phyloP scores from a whole-genome alignment of 2,113 vertebrate genomes.

The Lophochroa leadbeateri region DNA sequence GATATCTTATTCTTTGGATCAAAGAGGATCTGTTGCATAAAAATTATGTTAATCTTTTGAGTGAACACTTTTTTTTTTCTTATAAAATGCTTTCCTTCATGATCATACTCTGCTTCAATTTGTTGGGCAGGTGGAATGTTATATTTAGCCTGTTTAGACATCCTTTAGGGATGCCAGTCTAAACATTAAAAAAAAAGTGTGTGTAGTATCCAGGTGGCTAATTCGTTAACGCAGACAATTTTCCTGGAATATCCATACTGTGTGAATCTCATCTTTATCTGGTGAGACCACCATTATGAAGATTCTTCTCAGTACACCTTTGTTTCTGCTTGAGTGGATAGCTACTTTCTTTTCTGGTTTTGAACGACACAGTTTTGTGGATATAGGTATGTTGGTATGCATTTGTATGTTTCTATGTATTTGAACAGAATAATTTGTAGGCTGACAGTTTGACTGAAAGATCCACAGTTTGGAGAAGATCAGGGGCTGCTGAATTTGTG shows the following conservation, averaged over 20 bases:
- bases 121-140: neutral
- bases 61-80: neutral
- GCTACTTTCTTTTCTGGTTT: neutral
- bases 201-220: neutral
- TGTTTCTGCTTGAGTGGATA: neutral
- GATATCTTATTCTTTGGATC: neutral
- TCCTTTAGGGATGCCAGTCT: neutral
- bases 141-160: neutral
- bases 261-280: neutral
- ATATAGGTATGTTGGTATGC: neutral
- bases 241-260: neutral
- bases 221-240: neutral
- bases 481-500: neutral
- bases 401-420: neutral
- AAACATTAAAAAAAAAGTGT: neutral
- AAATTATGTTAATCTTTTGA: neutral
- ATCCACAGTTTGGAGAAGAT: neutral
- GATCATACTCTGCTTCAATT: neutral
- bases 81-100: neutral
- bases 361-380: neutral
- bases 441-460: neutral
- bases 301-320: neutral
- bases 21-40: neutral
- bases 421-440: neutral
- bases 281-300: neutral